Base-by-base conservation (phyloP, 2,888 invertebrate species). In the Stenodema calcarata region DNA sequence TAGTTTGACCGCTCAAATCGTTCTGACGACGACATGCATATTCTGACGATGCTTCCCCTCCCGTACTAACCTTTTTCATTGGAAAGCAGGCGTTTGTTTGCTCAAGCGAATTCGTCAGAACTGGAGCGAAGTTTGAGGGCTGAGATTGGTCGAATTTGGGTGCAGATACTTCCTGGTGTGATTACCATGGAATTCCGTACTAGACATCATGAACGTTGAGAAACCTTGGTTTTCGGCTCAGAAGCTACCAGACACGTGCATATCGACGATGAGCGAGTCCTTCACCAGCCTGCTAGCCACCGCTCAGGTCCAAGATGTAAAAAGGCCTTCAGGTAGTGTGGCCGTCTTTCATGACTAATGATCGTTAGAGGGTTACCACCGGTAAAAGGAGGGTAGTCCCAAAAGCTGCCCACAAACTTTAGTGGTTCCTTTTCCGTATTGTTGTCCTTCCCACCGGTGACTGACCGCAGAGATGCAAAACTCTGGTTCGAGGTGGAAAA, bases 391-490 rank as follows among this genome's bases (percentile, higher is more conserved):
- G 62, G 23, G 23, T 18, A 11, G 23, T n/a, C 16, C 73, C 35
- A 16, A n/a, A 35, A 35, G 18, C 35, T 30, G 14, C 73, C 35
- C 30, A 30, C 30, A 75, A 27, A 11, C 28, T 75, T 75, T n/a
- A 35, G 73, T n/a, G 35, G 30, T 41, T 7, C 1, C n/a, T 28
- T 41, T 75, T n/a, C 41, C 18, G 30, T 75, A 41, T 75, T 75
- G 30, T 75, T 35, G 35, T 41, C n/a, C 35, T 35, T 7, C 16
- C n/a, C 35, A 0, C 18, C 35, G 73, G 41, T 75, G 73, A 75
- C 73, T 41, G 73, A 75, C 73, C 73, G 73, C 73, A 75, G 35
- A 75, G 73, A 75, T 75, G 73, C 73, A 75, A 75, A 75, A 75
- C 73, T 75, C 73, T 35, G 2, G 73, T 16, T 7, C 16, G 41